Percentiles rank a stretch among this genome's conserved stretches.
Conservation (phyloP, 1,140 invertebrate species). For the Tetramorium simillimum region DNA sequence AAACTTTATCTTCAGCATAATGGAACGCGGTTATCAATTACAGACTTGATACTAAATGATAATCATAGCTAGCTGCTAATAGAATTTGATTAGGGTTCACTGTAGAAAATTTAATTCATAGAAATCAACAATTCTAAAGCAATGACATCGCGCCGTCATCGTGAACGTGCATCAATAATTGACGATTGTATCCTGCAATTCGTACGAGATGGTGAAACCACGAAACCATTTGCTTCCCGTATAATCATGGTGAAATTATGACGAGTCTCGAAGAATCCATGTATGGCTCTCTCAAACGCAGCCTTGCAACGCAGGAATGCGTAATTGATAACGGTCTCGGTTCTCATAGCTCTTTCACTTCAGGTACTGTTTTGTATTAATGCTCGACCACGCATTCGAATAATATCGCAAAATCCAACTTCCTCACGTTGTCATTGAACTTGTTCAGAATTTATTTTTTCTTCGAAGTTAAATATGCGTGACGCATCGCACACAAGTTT, state of each 20-base stretch:
- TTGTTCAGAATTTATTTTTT: neutral
- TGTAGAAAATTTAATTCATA: constrained; percentile 22
- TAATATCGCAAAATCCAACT: constrained; percentile 39
- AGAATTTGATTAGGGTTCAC: constrained; percentile 39
- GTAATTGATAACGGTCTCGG: constrained; percentile 65
- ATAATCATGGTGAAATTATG: constrained; percentile 52
- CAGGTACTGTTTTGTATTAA: constrained; percentile 57
- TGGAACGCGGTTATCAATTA: constrained; percentile 38
- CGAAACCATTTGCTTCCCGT: constrained; percentile 43
- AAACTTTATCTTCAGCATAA: constrained; percentile 10
- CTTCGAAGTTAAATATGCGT: neutral
- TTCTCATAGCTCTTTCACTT: constrained; percentile 58
- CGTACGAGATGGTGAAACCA: constrained; percentile 37
- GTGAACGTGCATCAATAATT: constrained; percentile 33
- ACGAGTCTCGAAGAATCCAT: constrained; percentile 13
- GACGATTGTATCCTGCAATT: constrained; percentile 40
- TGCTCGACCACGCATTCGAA: constrained; percentile 12
- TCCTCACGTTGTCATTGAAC: neutral
- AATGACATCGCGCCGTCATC: constrained; percentile 6
- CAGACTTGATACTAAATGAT: constrained; percentile 6
- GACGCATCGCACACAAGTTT: neutral
- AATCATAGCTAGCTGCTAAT: constrained; percentile 16
- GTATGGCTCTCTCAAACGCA: constrained; percentile 30
- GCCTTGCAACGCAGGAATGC: constrained; percentile 53
- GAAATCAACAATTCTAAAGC: constrained; percentile 13